A percentile compares a stretch with the other conserved stretches of the same genome.
Evolutionary conservation across 2,797 vertebrate genomes (phyloP).

Genomic region (Gadopsis bispinosus): DNA sequence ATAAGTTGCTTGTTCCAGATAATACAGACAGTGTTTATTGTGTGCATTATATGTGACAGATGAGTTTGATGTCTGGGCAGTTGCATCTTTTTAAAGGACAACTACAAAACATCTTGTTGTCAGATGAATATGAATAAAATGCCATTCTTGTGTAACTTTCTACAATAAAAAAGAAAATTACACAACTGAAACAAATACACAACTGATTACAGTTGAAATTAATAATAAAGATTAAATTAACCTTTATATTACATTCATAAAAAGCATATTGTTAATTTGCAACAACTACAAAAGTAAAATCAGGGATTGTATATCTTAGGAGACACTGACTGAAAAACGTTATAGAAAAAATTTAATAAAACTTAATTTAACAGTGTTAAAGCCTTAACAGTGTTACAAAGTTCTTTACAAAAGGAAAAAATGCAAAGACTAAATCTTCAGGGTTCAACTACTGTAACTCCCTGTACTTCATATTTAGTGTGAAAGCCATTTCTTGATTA

Average conservation of each 20-base stretch:
- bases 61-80: not conserved
- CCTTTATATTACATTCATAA: not conserved
- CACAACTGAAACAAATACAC: not conserved
- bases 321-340: not conserved
- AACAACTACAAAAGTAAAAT: not conserved
- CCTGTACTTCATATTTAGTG: conserved; percentile 46
- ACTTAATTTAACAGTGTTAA: not conserved
- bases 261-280: not conserved
- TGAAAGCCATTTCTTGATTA: conserved; percentile 46
- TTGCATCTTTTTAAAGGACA: conserved; percentile 2
- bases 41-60: not conserved
- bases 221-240: not conserved
- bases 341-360: not conserved
- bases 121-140: not conserved
- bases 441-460: conserved; percentile 12
- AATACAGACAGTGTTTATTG: conserved; percentile 18
- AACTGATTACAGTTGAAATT: conserved; percentile 1
- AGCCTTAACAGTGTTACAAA: not conserved
- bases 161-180: not conserved
- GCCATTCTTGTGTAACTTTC: not conserved
- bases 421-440: conserved; percentile 6
- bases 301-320: not conserved
- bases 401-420: conserved; percentile 10
- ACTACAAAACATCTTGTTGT: not conserved
- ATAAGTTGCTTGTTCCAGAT: conserved; percentile 9